A percentile compares a stretch with the other conserved stretches of the same genome.
Conservation (phyloP, 1,140 invertebrate genomes). For the Rhyacophila brunnea region DNA sequence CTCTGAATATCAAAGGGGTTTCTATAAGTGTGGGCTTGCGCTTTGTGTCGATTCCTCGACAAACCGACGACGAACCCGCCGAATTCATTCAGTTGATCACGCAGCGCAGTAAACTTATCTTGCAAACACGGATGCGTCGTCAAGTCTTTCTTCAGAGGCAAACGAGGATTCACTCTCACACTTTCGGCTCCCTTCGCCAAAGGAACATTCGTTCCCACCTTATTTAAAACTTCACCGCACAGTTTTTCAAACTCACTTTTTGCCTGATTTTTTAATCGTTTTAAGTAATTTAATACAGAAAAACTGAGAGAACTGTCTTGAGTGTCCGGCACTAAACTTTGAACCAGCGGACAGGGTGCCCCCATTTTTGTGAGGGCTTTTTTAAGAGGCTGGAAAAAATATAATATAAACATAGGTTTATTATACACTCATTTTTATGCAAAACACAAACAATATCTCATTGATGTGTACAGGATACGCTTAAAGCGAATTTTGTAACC, state of each 20-base stretch:
- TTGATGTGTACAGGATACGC: no score
- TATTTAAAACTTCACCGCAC: slow-evolving; percentile 60
- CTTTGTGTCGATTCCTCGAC: slow-evolving; percentile 57
- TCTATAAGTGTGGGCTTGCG: slow-evolving; percentile 75
- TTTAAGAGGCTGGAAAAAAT: slow-evolving; percentile 71
- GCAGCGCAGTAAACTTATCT: slow-evolving; percentile 77
- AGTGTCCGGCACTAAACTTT: slow-evolving; percentile 84
- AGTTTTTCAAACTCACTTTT: slow-evolving; percentile 93
- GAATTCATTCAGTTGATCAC: slow-evolving; percentile 85
- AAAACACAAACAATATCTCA: no score
- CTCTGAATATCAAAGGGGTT: slow-evolving; percentile 96
- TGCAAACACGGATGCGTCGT: slow-evolving; percentile 76
- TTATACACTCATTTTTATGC: no score
- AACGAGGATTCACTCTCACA: slow-evolving; percentile 68
- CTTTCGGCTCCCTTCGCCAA: slow-evolving; percentile 58
- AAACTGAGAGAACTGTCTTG: slow-evolving; percentile 92
- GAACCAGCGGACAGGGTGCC: slow-evolving; percentile 73
- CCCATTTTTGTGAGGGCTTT: slow-evolving; percentile 91
- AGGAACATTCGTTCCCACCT: slow-evolving; percentile 42
- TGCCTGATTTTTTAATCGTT: slow-evolving; percentile 93
- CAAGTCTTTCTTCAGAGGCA: slow-evolving; percentile 72
- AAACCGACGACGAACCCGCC: slow-evolving; percentile 78
- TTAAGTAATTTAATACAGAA: slow-evolving; percentile 91
- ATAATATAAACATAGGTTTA: slow-evolving; percentile 16
- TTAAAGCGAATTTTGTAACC: no score